Evolutionary conservation across 2,113 vertebrate species (phyloP).

Genomic region (Menura novaehollandiae): DNA sequence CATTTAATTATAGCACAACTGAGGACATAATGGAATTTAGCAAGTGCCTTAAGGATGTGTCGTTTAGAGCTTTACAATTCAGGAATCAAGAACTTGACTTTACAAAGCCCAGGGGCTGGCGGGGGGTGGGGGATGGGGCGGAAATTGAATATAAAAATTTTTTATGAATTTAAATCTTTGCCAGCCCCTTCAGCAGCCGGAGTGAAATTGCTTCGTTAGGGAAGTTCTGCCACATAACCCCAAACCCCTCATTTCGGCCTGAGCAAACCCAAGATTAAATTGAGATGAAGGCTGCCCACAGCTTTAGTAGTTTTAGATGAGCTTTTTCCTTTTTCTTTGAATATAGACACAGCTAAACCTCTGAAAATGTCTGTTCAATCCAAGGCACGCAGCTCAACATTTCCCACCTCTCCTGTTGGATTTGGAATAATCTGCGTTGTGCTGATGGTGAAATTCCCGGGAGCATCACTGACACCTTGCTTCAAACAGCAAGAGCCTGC

Average conservation of each 20-base stretch:
- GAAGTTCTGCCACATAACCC: background rate
- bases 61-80: background rate
- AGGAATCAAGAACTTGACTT: background rate
- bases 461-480: background rate
- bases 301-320: background rate
- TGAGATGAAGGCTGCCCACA: background rate
- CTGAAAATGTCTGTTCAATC: background rate
- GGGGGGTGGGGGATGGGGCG: too few species aligned
- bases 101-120: background rate
- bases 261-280: background rate
- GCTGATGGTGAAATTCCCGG: background rate
- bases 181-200: background rate
- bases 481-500: background rate
- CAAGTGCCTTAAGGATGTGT: background rate
- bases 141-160: background rate
- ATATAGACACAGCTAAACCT: background rate
- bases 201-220: background rate
- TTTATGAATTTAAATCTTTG: background rate
- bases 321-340: background rate
- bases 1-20: background rate
- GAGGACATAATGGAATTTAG: background rate
- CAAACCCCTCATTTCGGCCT: background rate
- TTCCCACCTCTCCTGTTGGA: background rate
- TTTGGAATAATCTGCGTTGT: background rate
- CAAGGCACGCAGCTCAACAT: accelerated